Evolutionary conservation across 2,113 vertebrate species (phyloP), one percentile per base, ranked within the genome.

Genomic region (Tichodroma muraria): DNA sequence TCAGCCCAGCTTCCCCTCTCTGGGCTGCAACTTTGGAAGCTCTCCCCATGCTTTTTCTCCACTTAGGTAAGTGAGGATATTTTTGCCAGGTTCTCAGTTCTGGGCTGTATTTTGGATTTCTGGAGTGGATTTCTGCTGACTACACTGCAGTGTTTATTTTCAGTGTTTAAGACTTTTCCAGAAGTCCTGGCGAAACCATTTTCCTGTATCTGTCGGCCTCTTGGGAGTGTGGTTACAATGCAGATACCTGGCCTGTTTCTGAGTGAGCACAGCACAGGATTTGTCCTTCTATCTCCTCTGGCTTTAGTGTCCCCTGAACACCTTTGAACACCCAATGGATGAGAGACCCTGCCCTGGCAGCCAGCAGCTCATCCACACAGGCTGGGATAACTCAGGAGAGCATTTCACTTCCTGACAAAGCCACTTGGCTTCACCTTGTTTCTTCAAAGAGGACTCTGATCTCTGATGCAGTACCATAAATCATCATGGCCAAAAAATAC

Each of bases 211-310:
- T 52, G 20, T 57, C 38, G n/a, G 0, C 30, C 19, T 71, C 23
- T 33, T 24, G 33, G 23, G 11, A 75, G 8, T n/a, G 22, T 40
- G 2, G 0, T 38, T 47, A 25, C 56, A 37, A 49, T 65, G 15
- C 38, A 31, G 1, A 1, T 31, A 31, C 27, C 40, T 33, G 27
- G 79, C 78, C 2, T 11, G 15, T 45, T 78, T 33, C 75, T 25
- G 75, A 56, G 23, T 3, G 4, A 65, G 15, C 16, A 8, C 2
- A 8, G 25, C 1, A 0, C n/a, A n/a, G 63, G 40, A 47, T 1
- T 0, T 27, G 42, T 53, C 65, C 21, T 73, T 49, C 45, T 25
- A 53, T n/a, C 37, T 56, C 24, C 40, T 49, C 66, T 47, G 56
- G 1, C 0, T 52, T 75, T 28, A 11, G 33, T 23, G 49, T 47